These are phyloP conservation scores for Xylota sylvarum DNA, from an alignment of 2,888 invertebrate genomes.

Conservation along the genomic window DNA sequence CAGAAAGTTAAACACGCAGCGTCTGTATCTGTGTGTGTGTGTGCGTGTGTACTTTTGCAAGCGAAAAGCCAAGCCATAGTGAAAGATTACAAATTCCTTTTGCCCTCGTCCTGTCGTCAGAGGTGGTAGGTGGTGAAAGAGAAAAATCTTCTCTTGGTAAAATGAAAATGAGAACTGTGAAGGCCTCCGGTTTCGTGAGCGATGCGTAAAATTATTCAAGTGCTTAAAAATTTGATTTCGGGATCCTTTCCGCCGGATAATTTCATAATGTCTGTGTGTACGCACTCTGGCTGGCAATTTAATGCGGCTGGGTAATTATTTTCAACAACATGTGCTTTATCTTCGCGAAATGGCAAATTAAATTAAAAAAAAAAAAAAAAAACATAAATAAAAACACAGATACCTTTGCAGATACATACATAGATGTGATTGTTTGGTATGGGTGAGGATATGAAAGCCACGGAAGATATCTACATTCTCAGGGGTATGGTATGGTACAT, in stretches of 20 bases:
- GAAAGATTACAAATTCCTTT: slow-evolving; percentile 22
- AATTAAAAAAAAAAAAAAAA: too few relatives aligned
- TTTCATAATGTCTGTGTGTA: neutral
- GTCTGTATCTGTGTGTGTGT: neutral
- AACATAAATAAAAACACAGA: slow-evolving; percentile 18
- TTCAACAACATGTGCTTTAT: slow-evolving; percentile 29
- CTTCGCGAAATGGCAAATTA: slow-evolving; percentile 24
- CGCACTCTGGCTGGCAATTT: slow-evolving; percentile 2
- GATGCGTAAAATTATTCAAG: slow-evolving; percentile 51
- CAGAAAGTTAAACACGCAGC: slow-evolving; percentile 22
- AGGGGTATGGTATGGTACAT: neutral
- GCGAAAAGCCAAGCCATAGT: neutral
- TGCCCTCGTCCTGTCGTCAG: neutral
- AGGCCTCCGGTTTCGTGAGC: neutral
- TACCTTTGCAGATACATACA: neutral
- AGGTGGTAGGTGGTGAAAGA: neutral
- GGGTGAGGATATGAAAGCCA: neutral
- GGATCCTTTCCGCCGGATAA: slow-evolving; percentile 25
- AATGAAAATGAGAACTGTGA: neutral
- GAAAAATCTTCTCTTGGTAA: neutral
- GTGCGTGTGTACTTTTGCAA: neutral
- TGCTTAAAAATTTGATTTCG: slow-evolving; percentile 39
- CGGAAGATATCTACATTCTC: neutral
- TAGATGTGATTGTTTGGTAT: neutral
- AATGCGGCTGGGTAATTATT: slow-evolving; percentile 43